Evolutionary conservation across 2,113 vertebrate genomes (phyloP), one percentile per base, ranked within the genome.

Genomic region (Sceloporus tristichus): DNA sequence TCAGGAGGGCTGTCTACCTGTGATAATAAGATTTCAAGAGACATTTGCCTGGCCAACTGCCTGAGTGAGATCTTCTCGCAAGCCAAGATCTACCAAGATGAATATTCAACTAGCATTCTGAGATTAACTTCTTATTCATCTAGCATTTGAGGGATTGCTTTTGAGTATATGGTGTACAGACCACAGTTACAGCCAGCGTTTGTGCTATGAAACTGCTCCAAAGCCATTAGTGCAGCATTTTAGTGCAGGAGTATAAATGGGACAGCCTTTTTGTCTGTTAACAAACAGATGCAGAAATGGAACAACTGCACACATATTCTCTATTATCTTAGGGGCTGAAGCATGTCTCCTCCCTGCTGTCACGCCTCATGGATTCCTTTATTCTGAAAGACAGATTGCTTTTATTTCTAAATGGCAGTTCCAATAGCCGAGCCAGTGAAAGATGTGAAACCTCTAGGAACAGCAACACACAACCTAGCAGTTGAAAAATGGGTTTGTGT

Each of bases 391-490:
- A 40, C 23, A 40, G 78, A 54, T 73, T 82, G 84, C 8, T 74
- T 85, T 53, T n/a, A 40, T 82, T 82, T 76, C 66, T 70, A 23
- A 56, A 34, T 70, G 23, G 25, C 42, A 66, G 29, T n/a, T 68
- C 59, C 23, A 18, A 76, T 29, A 54, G 25, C n/a, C 19, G 8
- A 77, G 34, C 56, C 42, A 76, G 27, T 70, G 62, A 48, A 82
- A 78, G 48, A 14, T 19, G 16, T 42, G 62, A 82, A 78, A 82
- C 73, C 29, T 59, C 34, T 42, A 78, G 73, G 79, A 71, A 89
- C 29, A 65, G 68, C 4, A 42, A 84, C 27, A 40, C 65, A 38
- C 38, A 42, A 42, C 19, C 82, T 54, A 89, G 70, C 29, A 54
- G 42, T 68, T 56, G 34, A 71, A 21, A 85, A 56, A 68, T 62